Evolutionary conservation across 2,888 invertebrate genomes (phyloP), one percentile per base, ranked within the genome.

Genomic region (Torymus tubicola): DNA sequence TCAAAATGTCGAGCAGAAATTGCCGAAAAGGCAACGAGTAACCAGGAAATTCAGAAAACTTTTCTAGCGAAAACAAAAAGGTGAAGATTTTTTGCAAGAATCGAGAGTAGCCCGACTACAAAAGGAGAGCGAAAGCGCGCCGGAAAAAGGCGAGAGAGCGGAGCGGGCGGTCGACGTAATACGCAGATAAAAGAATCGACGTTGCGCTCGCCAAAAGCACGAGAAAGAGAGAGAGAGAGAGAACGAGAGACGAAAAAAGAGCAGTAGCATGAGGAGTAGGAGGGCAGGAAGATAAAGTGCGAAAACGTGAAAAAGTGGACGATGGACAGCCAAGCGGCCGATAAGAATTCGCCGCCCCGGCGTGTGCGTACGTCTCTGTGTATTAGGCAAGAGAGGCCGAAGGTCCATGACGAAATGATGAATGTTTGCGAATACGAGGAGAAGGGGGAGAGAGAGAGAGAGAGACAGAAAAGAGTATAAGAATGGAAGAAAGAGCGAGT

Each of bases 151-250:
- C 42, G 42, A 42, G 42, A 42, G 42, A 42, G 42, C 42, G 42
- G 42, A 42, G 42, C 70, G 21, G 50, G 24, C 52, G 69, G 16
- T 5, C 58, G 24, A n/a, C 60, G 57, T 50, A 64, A 71, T 63
- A 65, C 78, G 68, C 18, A 69, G 70, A 78, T 71, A 78, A 78
- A 78, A 65, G 71, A 78, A 75, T 78, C 64, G 76, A 76, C 68
- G 63, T 72, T 67, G 42, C 50, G 79, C 42, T 42, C 42, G 21
- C 73, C 71, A 63, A 75, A 73, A 73, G 61, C 78, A 67, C 24
- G 60, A 61, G 24, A 61, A 5, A 50, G 57, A 70, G 50, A 64
- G n/a, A 65, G 16, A 31, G 5, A 64, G 52, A 8, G 14, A 42
- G 11, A 58, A 21, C 2, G 53, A 72, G 70, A 42, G 42, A 16